These are phyloP conservation scores for Percopsis omiscomaycus DNA, from an alignment of 2,797 vertebrate genomes.

Conservation along the genomic window DNA sequence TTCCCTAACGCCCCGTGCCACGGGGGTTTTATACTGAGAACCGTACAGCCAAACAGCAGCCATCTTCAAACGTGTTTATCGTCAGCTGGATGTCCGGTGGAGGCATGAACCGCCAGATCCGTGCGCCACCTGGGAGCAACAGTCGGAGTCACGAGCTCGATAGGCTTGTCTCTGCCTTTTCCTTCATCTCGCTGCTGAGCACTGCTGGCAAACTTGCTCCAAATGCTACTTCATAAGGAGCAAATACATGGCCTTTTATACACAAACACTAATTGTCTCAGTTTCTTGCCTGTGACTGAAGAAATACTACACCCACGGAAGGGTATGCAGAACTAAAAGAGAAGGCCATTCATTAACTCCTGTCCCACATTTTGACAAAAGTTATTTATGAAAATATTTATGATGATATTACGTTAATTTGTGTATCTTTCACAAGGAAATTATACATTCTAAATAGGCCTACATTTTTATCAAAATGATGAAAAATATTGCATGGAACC, in stretches of 20 bases:
- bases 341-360: too few species aligned
- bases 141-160: constrained; percentile 40
- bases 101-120: constrained; percentile 63
- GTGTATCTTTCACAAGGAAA: not conserved
- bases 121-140: constrained; percentile 52
- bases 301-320: not conserved
- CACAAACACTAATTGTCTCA: constrained; percentile 5
- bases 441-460: too few species aligned
- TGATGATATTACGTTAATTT: too few species aligned
- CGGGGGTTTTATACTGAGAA: constrained; percentile 55
- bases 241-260: constrained; percentile 16
- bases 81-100: constrained; percentile 68
- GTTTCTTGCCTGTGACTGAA: not conserved
- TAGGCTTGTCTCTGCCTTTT: constrained; percentile 31
- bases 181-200: constrained; percentile 36
- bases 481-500: too few species aligned
- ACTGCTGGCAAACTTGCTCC: constrained; percentile 37
- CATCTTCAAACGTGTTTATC: constrained; percentile 74
- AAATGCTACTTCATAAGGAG: constrained; percentile 29
- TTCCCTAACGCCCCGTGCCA: constrained; percentile 64
- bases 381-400: too few species aligned
- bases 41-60: constrained; percentile 64
- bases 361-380: too few species aligned
- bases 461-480: too few species aligned
- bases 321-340: not conserved